Conservation (phyloP, 2,888 invertebrate genomes). For the Hecatera dysodea region DNA sequence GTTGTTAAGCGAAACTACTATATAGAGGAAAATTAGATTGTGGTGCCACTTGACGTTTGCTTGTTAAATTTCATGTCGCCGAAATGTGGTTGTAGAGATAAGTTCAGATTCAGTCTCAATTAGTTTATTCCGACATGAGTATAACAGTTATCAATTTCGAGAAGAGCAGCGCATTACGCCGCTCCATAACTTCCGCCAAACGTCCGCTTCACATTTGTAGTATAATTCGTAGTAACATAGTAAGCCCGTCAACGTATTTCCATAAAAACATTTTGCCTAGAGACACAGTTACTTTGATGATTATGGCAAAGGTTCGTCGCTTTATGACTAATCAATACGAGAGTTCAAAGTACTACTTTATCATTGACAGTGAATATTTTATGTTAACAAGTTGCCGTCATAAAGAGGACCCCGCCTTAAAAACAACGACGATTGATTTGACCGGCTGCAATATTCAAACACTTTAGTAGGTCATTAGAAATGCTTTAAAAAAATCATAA, state of each 20-base stretch:
- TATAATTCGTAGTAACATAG: slow-evolving; percentile 2
- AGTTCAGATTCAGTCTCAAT: not conserved
- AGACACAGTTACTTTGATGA: slow-evolving; percentile 40
- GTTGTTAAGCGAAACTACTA: not conserved
- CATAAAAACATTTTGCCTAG: slow-evolving; percentile 38
- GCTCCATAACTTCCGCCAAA: not conserved
- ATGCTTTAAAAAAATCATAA: slow-evolving; percentile 10
- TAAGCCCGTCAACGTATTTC: slow-evolving; percentile 24
- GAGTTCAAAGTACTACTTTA: slow-evolving; percentile 55
- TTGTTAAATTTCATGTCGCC: not conserved
- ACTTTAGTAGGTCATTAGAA: slow-evolving; percentile 11
- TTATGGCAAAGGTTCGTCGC: slow-evolving; percentile 52
- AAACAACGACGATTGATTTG: slow-evolving; percentile 37
- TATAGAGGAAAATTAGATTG: slow-evolving; percentile 3
- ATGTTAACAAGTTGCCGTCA: slow-evolving; percentile 34
- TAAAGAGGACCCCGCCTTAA: slow-evolving; percentile 11
- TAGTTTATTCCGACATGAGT: not conserved
- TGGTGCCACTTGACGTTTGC: not conserved
- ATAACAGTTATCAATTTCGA: not conserved
- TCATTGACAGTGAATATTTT: slow-evolving; percentile 42
- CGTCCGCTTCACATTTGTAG: slow-evolving; percentile 1
- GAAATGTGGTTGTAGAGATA: not conserved
- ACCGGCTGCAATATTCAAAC: slow-evolving; percentile 7
- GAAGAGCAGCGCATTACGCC: not conserved
- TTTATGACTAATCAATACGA: slow-evolving; percentile 64